These are phyloP conservation scores for Cepaea hortensis DNA, from an alignment of 2,888 invertebrate species.

Conservation along the genomic window DNA sequence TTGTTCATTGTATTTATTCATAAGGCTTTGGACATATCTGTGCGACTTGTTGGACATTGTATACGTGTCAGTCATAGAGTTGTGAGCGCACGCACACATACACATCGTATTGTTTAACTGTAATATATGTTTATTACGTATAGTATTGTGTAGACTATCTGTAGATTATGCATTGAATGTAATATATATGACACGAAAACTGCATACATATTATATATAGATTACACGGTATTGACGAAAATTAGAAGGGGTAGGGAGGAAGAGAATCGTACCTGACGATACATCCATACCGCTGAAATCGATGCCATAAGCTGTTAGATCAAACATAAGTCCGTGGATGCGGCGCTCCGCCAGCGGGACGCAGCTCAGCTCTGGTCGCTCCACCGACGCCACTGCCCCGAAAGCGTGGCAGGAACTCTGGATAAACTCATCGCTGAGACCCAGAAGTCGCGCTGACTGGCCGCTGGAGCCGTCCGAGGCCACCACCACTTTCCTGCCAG, in stretches of 20 bases:
- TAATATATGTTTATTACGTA: background rate
- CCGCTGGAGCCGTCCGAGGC: constrained; percentile 71
- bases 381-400: constrained; percentile 71
- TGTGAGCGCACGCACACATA: too few relatives aligned
- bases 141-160: background rate
- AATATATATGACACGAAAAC: background rate
- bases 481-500: constrained; percentile 68
- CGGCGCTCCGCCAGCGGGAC: constrained; percentile 63
- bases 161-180: background rate
- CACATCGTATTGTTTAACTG: too few relatives aligned
- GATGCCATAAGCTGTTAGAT: constrained; percentile 68
- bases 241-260: too few relatives aligned
- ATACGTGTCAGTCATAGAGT: too few relatives aligned
- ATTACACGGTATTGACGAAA: too few relatives aligned
- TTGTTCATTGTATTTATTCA: too few relatives aligned
- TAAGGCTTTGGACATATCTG: too few relatives aligned
- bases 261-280: constrained; percentile 1
- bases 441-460: constrained; percentile 66
- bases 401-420: constrained; percentile 69
- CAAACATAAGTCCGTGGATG: constrained; percentile 70
- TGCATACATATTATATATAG: too few relatives aligned
- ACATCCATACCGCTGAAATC: constrained; percentile 56
- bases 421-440: constrained; percentile 69
- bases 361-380: constrained; percentile 61
- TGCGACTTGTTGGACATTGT: too few relatives aligned